A percentile compares a stretch with the other conserved stretches of the same genome.
Evolutionary conservation across 2,797 vertebrate species (phyloP).

Genomic region (Paratrypauchen microcephalus): DNA sequence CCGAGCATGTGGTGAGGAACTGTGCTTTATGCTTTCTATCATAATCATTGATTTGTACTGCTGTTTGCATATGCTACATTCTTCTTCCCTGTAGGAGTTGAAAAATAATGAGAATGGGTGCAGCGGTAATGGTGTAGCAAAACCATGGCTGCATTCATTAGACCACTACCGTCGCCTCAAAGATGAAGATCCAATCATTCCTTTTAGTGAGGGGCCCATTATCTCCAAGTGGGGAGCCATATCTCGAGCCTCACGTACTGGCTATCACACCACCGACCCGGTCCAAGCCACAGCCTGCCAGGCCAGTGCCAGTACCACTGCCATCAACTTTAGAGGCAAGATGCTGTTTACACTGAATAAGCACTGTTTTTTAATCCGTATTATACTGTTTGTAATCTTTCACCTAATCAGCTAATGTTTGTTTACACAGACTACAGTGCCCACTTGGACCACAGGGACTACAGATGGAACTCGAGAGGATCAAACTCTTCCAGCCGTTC

Average conservation of each 20-base stretch:
- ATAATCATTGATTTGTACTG: neutral
- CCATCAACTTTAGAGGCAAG: constrained; percentile 91
- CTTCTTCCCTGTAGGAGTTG: constrained; percentile 69
- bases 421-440: constrained; percentile 84
- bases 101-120: constrained; percentile 68
- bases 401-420: neutral
- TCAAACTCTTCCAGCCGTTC: constrained; percentile 86
- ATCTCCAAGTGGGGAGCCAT: constrained; percentile 99
- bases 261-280: constrained; percentile 92
- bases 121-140: constrained; percentile 68
- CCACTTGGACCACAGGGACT: constrained; percentile 87
- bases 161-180: constrained; percentile 88
- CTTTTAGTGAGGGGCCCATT: constrained; percentile 94
- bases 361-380: neutral
- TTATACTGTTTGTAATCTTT: neutral
- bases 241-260: constrained; percentile 91
- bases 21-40: neutral
- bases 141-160: constrained; percentile 85
- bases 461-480: constrained; percentile 89
- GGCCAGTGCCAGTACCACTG: constrained; percentile 87
- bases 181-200: constrained; percentile 97
- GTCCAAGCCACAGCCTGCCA: constrained; percentile 94
- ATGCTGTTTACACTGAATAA: neutral
- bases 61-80: neutral
- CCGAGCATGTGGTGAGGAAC: constrained; percentile 60